Evolutionary conservation across 2,888 invertebrate species (phyloP), one percentile per base, ranked within the genome.

Genomic region (Platycnemis pennipes): DNA sequence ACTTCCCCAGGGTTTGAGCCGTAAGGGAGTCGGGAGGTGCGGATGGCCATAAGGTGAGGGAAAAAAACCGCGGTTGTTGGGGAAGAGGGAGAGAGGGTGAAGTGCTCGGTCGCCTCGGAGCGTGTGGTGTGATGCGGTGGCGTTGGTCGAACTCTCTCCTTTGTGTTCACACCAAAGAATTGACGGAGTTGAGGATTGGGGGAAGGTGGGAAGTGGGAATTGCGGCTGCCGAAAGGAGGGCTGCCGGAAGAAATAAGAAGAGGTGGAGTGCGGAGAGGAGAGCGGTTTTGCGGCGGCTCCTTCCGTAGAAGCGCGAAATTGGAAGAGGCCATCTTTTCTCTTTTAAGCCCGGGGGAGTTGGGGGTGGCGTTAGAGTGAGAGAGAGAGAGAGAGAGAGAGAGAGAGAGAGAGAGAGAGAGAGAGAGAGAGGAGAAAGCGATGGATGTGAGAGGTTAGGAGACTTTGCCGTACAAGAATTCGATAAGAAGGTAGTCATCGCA

Each of bases 241-340:
- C 8, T 56, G 22, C 3, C 56, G 56, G 22, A 16, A 22, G 69
- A 13, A n/a, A n/a, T n/a, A n/a, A n/a, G n/a, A n/a, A n/a, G n/a
- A n/a, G n/a, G n/a, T n/a, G 31, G 19, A 56, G 5, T 31, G 31
- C 7, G 69, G n/a, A 31, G 31, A 31, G 69, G 16, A 13, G 31
- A 69, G 69, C 69, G 69, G 69, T 69, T 69, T 69, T 31, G 31
- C n/a, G n/a, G 69, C 69, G n/a, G 69, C 69, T 31, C 31, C 69
- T 31, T 31, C n/a, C 69, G 69, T 22, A 69, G 69, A 31, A n/a
- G 69, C 31, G 19, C 22, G 7, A n/a, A 69, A 8, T 69, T 7
- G 31, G 69, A 8, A 69, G 31, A n/a, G n/a, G 19, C 19, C 53
- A 53, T 16, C 19, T 53, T 53, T 53, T 11, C 53, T 19, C 53